phyloP scores from a whole-genome alignment of 2,888 invertebrate species.

The Harmothoe impar region DNA sequence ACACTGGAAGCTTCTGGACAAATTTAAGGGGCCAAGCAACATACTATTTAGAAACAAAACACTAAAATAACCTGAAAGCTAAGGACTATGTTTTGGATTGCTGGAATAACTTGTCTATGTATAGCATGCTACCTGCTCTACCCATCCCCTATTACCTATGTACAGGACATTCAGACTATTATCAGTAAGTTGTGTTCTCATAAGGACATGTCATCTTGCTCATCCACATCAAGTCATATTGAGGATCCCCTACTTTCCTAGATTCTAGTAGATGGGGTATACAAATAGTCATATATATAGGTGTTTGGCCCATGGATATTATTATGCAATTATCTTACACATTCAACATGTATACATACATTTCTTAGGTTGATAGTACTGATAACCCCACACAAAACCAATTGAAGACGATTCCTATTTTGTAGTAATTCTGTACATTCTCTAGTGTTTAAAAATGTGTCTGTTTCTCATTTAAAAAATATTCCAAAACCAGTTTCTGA shows the following conservation, averaged over 20 bases:
- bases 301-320: background rate
- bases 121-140: background rate
- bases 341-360: background rate
- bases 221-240: background rate
- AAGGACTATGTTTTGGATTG: slow-evolving; percentile 4
- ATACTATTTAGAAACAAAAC: background rate
- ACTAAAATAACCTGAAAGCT: background rate
- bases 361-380: too few relatives aligned
- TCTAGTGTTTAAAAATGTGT: too few relatives aligned
- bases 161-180: background rate
- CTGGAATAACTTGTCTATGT: background rate
- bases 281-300: background rate
- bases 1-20: slow-evolving; percentile 36
- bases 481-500: too few relatives aligned
- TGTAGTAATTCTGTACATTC: too few relatives aligned
- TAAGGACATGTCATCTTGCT: background rate
- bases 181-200: slow-evolving; percentile 30
- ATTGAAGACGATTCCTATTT: too few relatives aligned
- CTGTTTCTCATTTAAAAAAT: too few relatives aligned
- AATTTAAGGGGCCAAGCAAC: background rate
- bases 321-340: background rate
- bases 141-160: slow-evolving; percentile 1
- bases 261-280: background rate
- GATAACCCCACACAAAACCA: too few relatives aligned
- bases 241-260: background rate